Evolutionary conservation across 2,113 vertebrate species (phyloP).

Genomic region (Megaceryle maxima): DNA sequence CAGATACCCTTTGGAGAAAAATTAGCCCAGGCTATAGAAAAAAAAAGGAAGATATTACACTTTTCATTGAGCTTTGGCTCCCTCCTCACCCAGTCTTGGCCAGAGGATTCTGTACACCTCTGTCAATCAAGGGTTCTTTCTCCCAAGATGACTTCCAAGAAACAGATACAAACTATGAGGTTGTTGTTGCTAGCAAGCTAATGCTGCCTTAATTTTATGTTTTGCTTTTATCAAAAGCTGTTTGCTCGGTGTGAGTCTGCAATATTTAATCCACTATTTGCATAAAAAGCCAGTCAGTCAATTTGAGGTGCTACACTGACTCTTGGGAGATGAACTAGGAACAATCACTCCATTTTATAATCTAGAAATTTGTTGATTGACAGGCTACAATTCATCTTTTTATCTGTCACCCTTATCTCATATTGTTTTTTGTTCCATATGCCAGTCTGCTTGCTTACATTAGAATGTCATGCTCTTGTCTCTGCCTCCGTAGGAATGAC

Average conservation of each 20-base stretch:
- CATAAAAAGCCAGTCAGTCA: neutral
- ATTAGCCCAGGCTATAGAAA: neutral
- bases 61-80: neutral
- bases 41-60: neutral
- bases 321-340: neutral
- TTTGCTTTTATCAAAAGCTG: neutral
- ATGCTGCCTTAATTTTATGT: neutral
- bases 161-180: neutral
- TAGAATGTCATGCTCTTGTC: neutral
- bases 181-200: neutral
- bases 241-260: neutral
- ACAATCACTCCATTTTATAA: neutral
- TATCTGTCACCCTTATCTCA: neutral
- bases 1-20: neutral
- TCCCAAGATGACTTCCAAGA: neutral
- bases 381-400: neutral
- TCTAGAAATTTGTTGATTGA: neutral
- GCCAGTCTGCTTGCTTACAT: neutral
- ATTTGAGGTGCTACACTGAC: neutral
- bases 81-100: neutral
- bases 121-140: neutral
- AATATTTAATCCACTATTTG: neutral
- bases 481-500: conserved; percentile 81
- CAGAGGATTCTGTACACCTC: neutral
- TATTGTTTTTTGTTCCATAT: neutral